Base-by-base conservation (phyloP, 2,797 vertebrate genomes). In the Protonibea diacanthus region DNA sequence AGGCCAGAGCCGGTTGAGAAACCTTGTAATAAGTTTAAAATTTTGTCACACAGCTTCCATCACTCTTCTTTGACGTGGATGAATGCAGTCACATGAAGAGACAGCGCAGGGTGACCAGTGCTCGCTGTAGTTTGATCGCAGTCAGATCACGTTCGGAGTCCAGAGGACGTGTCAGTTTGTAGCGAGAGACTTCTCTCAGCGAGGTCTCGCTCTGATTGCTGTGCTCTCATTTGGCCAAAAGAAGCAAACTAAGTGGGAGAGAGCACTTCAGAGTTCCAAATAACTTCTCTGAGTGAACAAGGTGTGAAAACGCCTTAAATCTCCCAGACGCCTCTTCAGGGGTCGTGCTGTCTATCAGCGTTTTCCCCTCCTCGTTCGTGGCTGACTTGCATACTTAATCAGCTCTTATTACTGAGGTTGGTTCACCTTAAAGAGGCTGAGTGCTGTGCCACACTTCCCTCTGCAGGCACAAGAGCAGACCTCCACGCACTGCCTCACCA, bases 361-460 rank as follows among this genome's bases (percentile, higher is more conserved):
- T 64, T 71, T 67, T 78, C 13, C 23, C 71, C 45, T 61, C 47
- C 75, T 47, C 0, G 6, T 65, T 47, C 0, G 6, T 65, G 48
- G 78, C 87, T 88, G 88, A 85, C 83, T 85, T 64, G 79, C 89
- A 91, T 90, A 44, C 80, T 38, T 74, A 88, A 89, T 86, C 51
- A 68, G 66, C 63, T 75, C 23, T 76, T 71, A 73, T 58, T 81
- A 82, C 55, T 45, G 74, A 55, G 29, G 70, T 74, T 8, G 6
- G n/a, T 62, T 85, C 80, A 80, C 67, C 84, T 84, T 71, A 59
- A 53, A 77, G 56, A 76, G 67, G 59, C 76, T 74, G 78, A 70
- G 70, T 10, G 53, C 77, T 90, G 80, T 80, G 76, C 81, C 85
- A 91, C 83, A 89, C 86, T 88, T 88, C 89, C 91, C 88, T 90